These are phyloP conservation scores for Chaetodon auriga DNA, from an alignment of 2,113 vertebrate genomes.

Conservation along the genomic window DNA sequence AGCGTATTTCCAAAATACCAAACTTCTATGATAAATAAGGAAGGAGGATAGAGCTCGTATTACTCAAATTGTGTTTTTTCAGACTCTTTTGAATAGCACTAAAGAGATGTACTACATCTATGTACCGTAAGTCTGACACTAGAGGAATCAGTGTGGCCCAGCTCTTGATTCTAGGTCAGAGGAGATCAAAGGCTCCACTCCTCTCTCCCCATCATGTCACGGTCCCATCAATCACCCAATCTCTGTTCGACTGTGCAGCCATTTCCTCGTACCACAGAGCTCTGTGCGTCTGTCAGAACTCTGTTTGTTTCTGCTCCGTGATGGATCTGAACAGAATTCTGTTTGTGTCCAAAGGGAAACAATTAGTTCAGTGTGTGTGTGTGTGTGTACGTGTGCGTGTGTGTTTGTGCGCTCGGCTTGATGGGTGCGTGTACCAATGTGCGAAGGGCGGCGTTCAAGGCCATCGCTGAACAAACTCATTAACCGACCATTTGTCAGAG, in stretches of 20 bases:
- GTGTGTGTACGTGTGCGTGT: conserved; percentile 50
- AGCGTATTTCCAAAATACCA: neutral
- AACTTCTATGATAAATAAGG: neutral
- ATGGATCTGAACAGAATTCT: conserved; percentile 60
- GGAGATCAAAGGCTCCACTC: conserved; percentile 45
- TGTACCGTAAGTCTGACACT: conserved; percentile 1
- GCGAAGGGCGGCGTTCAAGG: conserved; percentile 69
- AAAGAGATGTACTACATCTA: neutral
- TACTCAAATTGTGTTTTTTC: neutral
- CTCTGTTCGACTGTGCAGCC: conserved; percentile 48
- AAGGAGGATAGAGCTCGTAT: neutral
- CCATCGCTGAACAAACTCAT: conserved; percentile 68
- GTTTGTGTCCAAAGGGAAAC: conserved; percentile 76
- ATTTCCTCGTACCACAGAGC: conserved; percentile 53
- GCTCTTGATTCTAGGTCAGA: conserved; percentile 46
- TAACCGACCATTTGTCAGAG: conserved; percentile 62
- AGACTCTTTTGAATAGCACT: neutral
- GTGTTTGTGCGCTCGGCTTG: conserved; percentile 36
- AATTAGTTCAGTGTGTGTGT: conserved; percentile 70
- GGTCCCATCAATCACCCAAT: conserved; percentile 39
- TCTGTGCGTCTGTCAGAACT: conserved; percentile 56
- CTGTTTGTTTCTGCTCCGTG: conserved; percentile 62
- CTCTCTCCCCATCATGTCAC: conserved; percentile 32
- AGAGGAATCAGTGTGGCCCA: conserved; percentile 19
- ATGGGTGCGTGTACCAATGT: conserved; percentile 48